Evolutionary conservation across 2,888 invertebrate genomes (phyloP), one percentile per base, ranked within the genome.

Genomic region (Coenonympha arcania): DNA sequence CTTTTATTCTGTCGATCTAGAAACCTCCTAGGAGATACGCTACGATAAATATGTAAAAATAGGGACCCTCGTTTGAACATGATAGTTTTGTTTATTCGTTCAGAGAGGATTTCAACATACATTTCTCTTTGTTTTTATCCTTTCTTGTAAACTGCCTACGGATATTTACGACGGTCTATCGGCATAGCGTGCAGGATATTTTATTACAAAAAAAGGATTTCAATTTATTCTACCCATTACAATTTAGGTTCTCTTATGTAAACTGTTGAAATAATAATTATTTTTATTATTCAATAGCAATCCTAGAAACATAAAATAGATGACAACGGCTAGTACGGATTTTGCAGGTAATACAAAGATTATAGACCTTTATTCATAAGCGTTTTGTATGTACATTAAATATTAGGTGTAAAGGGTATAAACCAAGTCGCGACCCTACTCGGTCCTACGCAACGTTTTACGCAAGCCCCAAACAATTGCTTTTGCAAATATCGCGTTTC

Each of bases 401-500:
- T n/a, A n/a, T n/a, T n/a, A n/a, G n/a, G n/a, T n/a, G n/a, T n/a
- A n/a, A n/a, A n/a, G n/a, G n/a, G n/a, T n/a, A n/a, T n/a, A n/a
- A n/a, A n/a, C n/a, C n/a, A n/a, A 26, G 26, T 26, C 6, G 26
- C n/a, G n/a, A n/a, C n/a, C 19, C n/a, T 19, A 13, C 8, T 18
- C 5, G 6, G 13, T 20, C 36, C 20, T n/a, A 36, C 19, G 11
- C 36, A n/a, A 28, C 5, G 11, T 28, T 5, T 4, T 36, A 19
- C 19, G 9, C n/a, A 36, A 6, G 19, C 5, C 24, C 19, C 30
- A 37, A 41, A 45, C 39, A 41, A 50, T 50, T 41, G 28, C 34
- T 36, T 18, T 22, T 11, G n/a, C 13, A 50, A 50, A 46, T 28
- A 41, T 33, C 28, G 22, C 39, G 15, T 40, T 40, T 50, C 34